phyloP scores from a whole-genome alignment of 2,113 vertebrate genomes.

The Plestiodon gilberti region DNA sequence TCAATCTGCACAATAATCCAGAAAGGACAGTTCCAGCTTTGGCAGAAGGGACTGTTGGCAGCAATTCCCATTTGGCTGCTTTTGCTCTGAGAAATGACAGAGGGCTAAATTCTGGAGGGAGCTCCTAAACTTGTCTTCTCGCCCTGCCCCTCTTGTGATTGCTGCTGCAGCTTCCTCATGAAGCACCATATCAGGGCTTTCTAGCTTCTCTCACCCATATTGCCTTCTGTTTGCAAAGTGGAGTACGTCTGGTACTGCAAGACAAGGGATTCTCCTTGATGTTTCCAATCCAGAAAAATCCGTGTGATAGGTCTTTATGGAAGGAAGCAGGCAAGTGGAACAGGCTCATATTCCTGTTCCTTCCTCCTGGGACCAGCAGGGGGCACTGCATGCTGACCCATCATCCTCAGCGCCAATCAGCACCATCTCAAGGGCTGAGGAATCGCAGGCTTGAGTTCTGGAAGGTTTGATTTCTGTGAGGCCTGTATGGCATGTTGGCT shows the following conservation, averaged over 20 bases:
- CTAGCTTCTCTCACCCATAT: not conserved
- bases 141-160: slow-evolving; percentile 19
- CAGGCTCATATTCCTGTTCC: slow-evolving; percentile 62
- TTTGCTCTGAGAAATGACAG: not conserved
- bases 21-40: not conserved
- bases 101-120: not conserved
- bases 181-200: not conserved
- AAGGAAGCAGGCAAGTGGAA: no score
- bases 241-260: not conserved
- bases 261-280: not conserved
- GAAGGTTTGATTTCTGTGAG: slow-evolving; percentile 32
- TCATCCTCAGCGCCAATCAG: slow-evolving; percentile 60
- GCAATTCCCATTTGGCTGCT: not conserved
- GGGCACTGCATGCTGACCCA: slow-evolving; percentile 60
- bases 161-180: not conserved
- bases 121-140: slow-evolving; percentile 41
- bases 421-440: slow-evolving; percentile 68
- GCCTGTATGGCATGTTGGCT: slow-evolving; percentile 5
- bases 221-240: not conserved
- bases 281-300: not conserved
- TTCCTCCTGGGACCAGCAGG: slow-evolving; percentile 64
- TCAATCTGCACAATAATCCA: not conserved
- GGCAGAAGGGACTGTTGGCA: not conserved
- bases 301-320: not conserved
- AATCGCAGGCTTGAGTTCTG: slow-evolving; percentile 61